These are phyloP conservation scores for Apodemia mormo DNA, from an alignment of 2,888 invertebrate genomes.

Conservation along the genomic window DNA sequence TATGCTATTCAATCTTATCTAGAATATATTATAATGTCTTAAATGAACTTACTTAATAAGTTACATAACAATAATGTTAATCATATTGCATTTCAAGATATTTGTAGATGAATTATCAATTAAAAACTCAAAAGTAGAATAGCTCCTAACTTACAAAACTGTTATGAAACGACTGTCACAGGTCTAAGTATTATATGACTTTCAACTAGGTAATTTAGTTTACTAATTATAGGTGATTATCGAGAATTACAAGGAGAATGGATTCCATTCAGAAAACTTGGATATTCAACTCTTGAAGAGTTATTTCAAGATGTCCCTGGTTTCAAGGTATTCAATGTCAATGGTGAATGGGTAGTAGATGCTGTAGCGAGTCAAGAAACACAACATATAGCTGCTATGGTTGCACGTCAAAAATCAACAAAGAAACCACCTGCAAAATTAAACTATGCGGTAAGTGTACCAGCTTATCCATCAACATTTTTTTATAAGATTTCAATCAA, in stretches of 20 bases:
- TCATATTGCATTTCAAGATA: neutral
- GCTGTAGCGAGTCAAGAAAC: conserved; percentile 82
- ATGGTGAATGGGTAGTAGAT: conserved; percentile 81
- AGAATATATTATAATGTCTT: conserved; percentile 1
- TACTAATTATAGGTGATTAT: conserved; percentile 79
- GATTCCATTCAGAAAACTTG: conserved; percentile 83
- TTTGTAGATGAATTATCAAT: neutral
- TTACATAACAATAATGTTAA: neutral
- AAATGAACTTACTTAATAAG: neutral
- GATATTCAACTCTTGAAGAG: conserved; percentile 81
- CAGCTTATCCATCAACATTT: neutral
- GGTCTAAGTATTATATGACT: neutral
- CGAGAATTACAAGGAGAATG: conserved; percentile 82
- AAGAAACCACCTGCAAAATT: conserved; percentile 62
- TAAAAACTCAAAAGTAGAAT: neutral
- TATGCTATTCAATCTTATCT: neutral
- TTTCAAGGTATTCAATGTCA: conserved; percentile 73
- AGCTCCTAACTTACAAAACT: neutral
- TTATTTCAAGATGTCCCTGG: conserved; percentile 82
- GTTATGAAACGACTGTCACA: neutral
- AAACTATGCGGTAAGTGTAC: conserved; percentile 52
- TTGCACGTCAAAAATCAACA: conserved; percentile 68
- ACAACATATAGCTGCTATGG: conserved; percentile 81
- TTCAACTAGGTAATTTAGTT: conserved; percentile 10
- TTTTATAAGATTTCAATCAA: neutral